Evolutionary conservation across 2,113 vertebrate species (phyloP).

Genomic region (Rhinoptilus africanus): DNA sequence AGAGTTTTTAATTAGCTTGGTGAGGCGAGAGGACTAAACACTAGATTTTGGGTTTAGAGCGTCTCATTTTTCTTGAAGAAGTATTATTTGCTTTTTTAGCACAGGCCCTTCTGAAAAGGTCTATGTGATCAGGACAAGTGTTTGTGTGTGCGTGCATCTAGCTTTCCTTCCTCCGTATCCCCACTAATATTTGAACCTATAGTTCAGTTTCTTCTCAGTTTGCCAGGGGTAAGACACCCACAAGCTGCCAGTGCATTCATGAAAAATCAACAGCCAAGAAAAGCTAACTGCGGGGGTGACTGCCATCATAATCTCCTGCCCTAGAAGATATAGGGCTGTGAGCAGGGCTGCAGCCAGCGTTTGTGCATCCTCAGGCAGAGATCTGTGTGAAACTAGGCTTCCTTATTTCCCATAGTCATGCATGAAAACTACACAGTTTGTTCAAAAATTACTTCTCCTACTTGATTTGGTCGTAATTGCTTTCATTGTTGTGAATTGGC

Average conservation of each 20-base stretch:
- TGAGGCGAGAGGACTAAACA: background rate
- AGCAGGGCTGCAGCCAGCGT: background rate
- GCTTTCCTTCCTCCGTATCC: background rate
- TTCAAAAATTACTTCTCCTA: background rate
- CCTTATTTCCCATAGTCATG: background rate
- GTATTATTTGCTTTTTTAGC: background rate
- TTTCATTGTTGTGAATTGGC: background rate
- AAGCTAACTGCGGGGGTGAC: background rate
- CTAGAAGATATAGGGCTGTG: background rate
- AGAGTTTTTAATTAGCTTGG: background rate
- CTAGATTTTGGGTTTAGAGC: background rate
- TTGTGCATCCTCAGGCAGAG: background rate
- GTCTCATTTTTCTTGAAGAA: background rate
- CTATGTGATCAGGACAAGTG: background rate
- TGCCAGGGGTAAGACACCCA: background rate
- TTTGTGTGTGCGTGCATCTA: fast-evolving
- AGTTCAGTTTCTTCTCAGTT: background rate
- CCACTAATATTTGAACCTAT: background rate
- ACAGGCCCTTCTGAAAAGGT: background rate
- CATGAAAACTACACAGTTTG: background rate
- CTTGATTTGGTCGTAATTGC: background rate
- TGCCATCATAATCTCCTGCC: too few relatives aligned
- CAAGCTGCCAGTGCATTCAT: background rate
- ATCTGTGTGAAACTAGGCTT: background rate
- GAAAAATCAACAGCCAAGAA: background rate